Evolutionary conservation across 2,888 invertebrate species (phyloP), one percentile per base, ranked within the genome.

Genomic region (Torymus aiolomorphi): DNA sequence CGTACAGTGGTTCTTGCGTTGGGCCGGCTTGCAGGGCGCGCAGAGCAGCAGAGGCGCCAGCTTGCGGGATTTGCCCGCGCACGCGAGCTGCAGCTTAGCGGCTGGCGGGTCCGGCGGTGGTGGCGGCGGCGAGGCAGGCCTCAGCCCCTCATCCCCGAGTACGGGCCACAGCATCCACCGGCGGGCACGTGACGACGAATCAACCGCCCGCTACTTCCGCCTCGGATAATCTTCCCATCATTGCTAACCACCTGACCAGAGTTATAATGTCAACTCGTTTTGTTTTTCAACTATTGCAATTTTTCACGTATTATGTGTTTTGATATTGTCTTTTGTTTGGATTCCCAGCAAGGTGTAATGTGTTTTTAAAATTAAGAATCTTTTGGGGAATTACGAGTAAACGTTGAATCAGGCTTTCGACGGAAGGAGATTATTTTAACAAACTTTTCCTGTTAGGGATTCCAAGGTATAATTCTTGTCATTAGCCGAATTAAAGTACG

Each of bases 81-180:
- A 63, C 16, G 80, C 31, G 49, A 71, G 52, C 18, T 31, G 80
- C 18, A 69, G 78, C 75, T 42, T 42, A 83, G 84, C 85, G 81
- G 85, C 84, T 83, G 85, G 85, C 72, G 83, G 76, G 31, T 78
- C 76, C 31, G 59, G 49, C 66, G 78, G 83, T 82, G 83, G 83
- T 83, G 85, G 85, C 69, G 86, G 83, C 82, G 87, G 88, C 84
- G 88, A 86, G 86, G 87, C 83, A 84, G 89, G 89, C 86, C 88
- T 88, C 83, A 89, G 89, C 88, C 89, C 90, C 84, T 89, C 90
- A 86, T 90, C 90, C 83, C 89, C 88, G 86, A 89, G 85, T 85
- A 88, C 89, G 80, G 90, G 89, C 90, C 90, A 90, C 89, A 90
- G 89, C 90, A 90, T 90, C 88, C 90, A 89, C 88, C 85, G 82